A percentile compares a stretch with the other conserved stretches of the same genome.
These are phyloP conservation scores for Pilophorus perplexus DNA, from an alignment of 2,888 invertebrate species.

Conservation along the genomic window DNA sequence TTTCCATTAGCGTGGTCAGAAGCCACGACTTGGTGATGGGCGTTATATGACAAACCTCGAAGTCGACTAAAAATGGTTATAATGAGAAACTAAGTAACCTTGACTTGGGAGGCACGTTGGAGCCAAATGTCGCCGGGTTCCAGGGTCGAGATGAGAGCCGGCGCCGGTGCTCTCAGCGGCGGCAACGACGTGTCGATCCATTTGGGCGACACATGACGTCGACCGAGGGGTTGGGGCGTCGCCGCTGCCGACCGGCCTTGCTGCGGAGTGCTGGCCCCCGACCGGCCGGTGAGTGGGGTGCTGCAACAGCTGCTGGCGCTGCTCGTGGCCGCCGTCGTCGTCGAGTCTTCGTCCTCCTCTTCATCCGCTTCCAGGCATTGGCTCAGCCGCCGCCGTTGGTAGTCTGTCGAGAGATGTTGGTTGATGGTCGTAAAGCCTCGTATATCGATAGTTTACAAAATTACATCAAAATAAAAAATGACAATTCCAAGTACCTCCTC, in stretches of 20 bases:
- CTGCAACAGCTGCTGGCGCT: constrained; percentile 14
- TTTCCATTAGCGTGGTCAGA: too few species aligned
- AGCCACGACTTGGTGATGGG: too few species aligned
- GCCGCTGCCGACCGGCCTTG: constrained; percentile 9
- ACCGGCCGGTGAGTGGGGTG: constrained; percentile 3
- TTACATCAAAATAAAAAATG: too few species aligned
- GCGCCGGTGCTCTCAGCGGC: constrained; percentile 20
- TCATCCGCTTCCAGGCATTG: constrained; percentile 44
- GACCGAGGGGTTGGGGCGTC: background rate
- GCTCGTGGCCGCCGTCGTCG: constrained; percentile 28
- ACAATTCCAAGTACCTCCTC: too few species aligned
- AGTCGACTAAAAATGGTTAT: too few species aligned
- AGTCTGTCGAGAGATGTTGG: constrained; percentile 12
- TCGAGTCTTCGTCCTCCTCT: constrained; percentile 24
- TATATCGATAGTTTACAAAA: too few species aligned
- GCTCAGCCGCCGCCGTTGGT: constrained; percentile 37
- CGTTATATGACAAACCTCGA: too few species aligned
- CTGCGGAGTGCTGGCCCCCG: constrained; percentile 9
- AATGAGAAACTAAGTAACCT: constrained; percentile 15
- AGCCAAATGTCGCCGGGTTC: constrained; percentile 35
- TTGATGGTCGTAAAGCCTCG: too few species aligned
- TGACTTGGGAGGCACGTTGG: constrained; percentile 32
- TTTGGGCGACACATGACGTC: constrained; percentile 18
- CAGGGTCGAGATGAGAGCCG: constrained; percentile 19
- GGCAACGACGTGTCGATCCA: constrained; percentile 33